Evolutionary conservation across 2,113 vertebrate species (phyloP).

Genomic region (Ia io): DNA sequence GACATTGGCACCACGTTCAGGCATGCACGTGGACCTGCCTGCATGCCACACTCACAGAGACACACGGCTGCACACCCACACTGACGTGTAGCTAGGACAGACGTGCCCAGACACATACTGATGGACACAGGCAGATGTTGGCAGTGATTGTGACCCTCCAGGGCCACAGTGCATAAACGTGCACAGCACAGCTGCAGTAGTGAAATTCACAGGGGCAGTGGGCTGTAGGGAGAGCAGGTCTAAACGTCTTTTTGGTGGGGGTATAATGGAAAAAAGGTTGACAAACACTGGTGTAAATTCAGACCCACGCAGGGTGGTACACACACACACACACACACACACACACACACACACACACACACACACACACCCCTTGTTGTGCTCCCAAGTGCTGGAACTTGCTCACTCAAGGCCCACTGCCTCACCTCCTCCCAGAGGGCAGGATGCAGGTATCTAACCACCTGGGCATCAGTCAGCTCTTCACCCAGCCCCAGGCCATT

Average conservation of each 20-base stretch:
- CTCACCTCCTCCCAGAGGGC: neutral
- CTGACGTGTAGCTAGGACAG: neutral
- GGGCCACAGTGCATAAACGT: neutral
- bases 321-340: neutral
- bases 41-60: neutral
- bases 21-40: neutral
- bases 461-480: neutral
- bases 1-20: neutral
- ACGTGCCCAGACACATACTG: neutral
- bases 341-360: neutral
- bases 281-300: neutral
- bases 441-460: neutral
- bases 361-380: neutral
- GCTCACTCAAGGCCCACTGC: neutral
- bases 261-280: neutral
- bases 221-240: neutral
- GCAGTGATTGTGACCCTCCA: neutral
- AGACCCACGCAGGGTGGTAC: neutral
- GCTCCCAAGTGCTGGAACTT: neutral
- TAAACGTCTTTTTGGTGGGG: neutral
- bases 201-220: neutral
- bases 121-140: neutral
- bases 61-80: neutral
- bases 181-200: rapidly evolving
- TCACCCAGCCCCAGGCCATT: neutral